Evolutionary conservation across 2,797 vertebrate species (phyloP).

Genomic region (Darevskia nairensis): DNA sequence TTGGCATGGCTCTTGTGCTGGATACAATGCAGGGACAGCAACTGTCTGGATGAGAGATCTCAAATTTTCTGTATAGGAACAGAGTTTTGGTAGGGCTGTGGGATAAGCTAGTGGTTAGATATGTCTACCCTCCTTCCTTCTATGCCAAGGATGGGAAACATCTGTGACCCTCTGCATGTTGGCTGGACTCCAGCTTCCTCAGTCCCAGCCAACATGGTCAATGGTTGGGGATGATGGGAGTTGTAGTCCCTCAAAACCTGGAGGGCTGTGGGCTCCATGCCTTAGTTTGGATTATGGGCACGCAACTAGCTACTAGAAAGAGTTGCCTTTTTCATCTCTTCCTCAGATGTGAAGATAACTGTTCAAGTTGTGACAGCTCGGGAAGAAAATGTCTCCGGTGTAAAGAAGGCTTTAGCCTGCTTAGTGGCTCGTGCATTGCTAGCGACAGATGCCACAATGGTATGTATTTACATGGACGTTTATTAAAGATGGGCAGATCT

Average conservation of each 20-base stretch:
- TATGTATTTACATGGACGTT: constrained; percentile 70
- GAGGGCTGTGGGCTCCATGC: background rate
- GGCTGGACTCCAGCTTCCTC: background rate
- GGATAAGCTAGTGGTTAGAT: background rate
- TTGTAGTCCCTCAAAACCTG: background rate
- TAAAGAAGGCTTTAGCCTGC: constrained; percentile 84
- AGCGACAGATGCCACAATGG: constrained; percentile 89
- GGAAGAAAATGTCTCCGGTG: constrained; percentile 85
- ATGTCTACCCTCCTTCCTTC: background rate
- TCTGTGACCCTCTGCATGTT: background rate
- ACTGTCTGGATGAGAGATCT: background rate
- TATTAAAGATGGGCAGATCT: background rate
- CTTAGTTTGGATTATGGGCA: background rate
- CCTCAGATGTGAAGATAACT: constrained; percentile 88
- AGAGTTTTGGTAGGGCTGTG: too few relatives aligned
- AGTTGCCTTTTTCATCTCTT: constrained; percentile 18
- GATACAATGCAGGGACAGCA: too few relatives aligned
- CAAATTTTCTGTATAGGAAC: background rate
- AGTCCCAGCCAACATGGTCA: background rate
- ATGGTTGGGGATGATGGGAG: background rate
- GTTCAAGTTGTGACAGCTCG: constrained; percentile 84
- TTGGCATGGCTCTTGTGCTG: too few relatives aligned
- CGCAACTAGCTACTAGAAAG: background rate
- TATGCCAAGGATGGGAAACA: background rate
- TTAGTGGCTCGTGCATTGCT: constrained; percentile 84